Base-by-base conservation (phyloP, 2,888 invertebrate species). In the Eupelmus urozonus region DNA sequence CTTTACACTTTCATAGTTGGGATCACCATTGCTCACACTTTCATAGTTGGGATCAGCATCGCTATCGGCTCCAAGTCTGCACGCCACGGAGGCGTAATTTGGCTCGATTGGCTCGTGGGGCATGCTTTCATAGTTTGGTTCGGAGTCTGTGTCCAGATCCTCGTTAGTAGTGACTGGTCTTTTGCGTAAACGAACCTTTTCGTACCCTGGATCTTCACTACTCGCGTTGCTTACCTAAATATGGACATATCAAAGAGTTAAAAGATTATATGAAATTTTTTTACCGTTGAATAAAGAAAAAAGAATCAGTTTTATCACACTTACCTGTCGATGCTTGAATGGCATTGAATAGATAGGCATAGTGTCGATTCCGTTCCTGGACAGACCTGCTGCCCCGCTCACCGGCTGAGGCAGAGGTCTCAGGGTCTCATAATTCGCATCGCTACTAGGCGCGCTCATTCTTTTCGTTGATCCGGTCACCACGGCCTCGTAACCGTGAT, bases 1-100 rank as follows among this genome's bases (percentile, higher is more conserved):
- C 82, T 94, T 94, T 0, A 96, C 95, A 82, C 95, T 95, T 87
- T 96, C 96, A 85, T 96, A 96, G 87, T 96, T 96, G 0, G 95
- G 95, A 91, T 96, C 94, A 62, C 91, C 92, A 65, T 93, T 93
- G 70, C 91, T 91, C 0, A 94, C 94, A 0, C 93, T 93, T 84
- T 94, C 94, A 83, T 94, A 94, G 86, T 94, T 94, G 0, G 93
- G 92, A 87, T 94, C 95, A 0, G 94, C 94, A 87, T 95, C 95
- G 85, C 95, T 95, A 81, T 94, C 94, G 3, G 89, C 90, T 1
- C 88, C 90, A 51, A 90, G 90, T 9, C 90, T 87, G 45, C 87
- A 87, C 5, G 73, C 71, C 1, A 90, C 89, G 0, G 94, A 94
- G 0, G 91, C 92, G 86, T 94, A 94, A 78, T 92, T 90, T 0